phyloP scores from a whole-genome alignment of 2,888 invertebrate species.

The Agonopterix subpropinquella region DNA sequence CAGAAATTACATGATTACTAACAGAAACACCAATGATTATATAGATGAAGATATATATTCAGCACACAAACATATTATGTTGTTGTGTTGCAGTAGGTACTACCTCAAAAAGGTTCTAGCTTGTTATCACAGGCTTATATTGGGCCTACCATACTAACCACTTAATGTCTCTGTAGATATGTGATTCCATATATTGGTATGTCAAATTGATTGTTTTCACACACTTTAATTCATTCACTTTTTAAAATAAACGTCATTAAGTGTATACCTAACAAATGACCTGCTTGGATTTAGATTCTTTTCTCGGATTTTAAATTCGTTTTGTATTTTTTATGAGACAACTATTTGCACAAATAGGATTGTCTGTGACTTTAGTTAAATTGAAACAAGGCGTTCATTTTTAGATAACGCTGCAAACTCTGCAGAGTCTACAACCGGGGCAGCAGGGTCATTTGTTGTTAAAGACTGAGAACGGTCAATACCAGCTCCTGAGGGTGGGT shows the following conservation, averaged over 20 bases:
- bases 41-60: too few relatives aligned
- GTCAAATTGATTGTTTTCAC: too few relatives aligned
- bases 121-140: too few relatives aligned
- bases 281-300: conserved; percentile 43
- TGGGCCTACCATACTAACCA: too few relatives aligned
- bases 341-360: not conserved
- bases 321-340: conserved; percentile 8
- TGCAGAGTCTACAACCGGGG: conserved; percentile 90
- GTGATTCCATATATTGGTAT: too few relatives aligned
- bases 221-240: not conserved
- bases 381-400: conserved; percentile 65
- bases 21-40: too few relatives aligned
- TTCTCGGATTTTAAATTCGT: conserved; percentile 19
- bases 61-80: too few relatives aligned
- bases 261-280: conserved; percentile 46
- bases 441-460: conserved; percentile 92
- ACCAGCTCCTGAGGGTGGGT: conserved; percentile 93
- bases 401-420: conserved; percentile 92
- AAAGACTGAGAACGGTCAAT: conserved; percentile 98
- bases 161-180: too few relatives aligned
- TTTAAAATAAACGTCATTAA: conserved; percentile 14
- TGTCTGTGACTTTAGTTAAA: conserved; percentile 29
- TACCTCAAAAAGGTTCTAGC: too few relatives aligned
- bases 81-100: too few relatives aligned
- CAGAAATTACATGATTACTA: too few relatives aligned